Evolutionary conservation across 2,797 vertebrate species (phyloP).

Genomic region (Gallinago stenura): DNA sequence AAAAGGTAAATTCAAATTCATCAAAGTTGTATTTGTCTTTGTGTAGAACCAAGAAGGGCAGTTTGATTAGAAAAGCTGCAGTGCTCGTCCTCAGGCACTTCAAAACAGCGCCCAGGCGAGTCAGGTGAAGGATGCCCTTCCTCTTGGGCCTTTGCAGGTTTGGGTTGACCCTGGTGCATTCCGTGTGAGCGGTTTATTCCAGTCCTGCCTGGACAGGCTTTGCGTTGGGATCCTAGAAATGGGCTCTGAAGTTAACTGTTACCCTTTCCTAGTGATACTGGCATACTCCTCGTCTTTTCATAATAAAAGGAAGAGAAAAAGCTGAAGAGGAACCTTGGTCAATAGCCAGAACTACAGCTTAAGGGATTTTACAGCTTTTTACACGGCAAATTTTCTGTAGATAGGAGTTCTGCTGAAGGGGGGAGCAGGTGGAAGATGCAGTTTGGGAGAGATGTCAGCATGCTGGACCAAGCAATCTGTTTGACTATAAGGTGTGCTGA

Average conservation of each 20-base stretch:
- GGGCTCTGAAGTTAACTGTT: neutral
- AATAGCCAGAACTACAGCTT: neutral
- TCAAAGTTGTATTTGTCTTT: neutral
- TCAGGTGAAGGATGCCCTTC: rapidly evolving
- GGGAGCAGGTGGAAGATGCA: neutral
- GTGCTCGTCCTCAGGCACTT: neutral
- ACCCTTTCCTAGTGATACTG: neutral
- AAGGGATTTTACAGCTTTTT: neutral
- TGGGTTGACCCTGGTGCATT: rapidly evolving
- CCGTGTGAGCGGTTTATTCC: neutral
- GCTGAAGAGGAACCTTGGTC: neutral
- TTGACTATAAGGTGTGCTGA: neutral
- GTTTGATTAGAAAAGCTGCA: rapidly evolving
- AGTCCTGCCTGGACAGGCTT: neutral
- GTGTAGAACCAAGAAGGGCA: neutral
- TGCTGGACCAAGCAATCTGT: neutral
- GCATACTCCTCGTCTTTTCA: rapidly evolving
- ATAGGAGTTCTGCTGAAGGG: neutral
- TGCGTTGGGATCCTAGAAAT: neutral
- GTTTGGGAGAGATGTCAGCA: rapidly evolving
- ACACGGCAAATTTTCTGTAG: neutral
- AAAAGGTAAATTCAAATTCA: neutral
- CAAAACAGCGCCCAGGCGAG: neutral
- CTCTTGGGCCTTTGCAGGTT: neutral
- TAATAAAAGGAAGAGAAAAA: neutral